These are phyloP conservation scores for Zosterops pallidus DNA, from an alignment of 2,113 vertebrate genomes.

Conservation along the genomic window DNA sequence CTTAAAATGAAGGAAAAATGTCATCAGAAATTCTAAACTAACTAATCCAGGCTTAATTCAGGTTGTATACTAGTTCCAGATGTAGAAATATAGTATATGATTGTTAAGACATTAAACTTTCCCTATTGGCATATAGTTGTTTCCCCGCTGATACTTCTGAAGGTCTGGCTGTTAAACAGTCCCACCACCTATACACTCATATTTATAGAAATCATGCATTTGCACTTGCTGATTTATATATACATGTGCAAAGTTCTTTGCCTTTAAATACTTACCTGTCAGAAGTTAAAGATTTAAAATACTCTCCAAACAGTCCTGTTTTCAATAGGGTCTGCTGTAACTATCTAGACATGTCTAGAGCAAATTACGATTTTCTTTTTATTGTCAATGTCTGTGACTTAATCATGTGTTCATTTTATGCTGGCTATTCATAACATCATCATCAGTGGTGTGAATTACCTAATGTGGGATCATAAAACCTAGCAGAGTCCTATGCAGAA, in stretches of 20 bases:
- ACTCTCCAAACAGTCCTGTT: background rate
- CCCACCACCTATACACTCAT: background rate
- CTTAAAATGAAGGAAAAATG: background rate
- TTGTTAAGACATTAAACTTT: background rate
- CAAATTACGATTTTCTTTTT: slow-evolving; percentile 49
- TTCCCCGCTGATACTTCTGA: background rate
- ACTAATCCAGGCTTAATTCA: background rate
- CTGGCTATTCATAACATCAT: background rate
- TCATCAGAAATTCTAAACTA: background rate
- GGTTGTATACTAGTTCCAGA: background rate
- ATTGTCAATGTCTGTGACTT: slow-evolving; percentile 46
- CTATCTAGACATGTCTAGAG: background rate
- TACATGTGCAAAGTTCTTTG: background rate
- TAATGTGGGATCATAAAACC: slow-evolving; percentile 45
- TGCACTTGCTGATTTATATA: background rate
- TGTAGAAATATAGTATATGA: background rate
- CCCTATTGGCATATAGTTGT: background rate
- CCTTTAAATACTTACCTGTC: background rate
- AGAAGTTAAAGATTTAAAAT: background rate
- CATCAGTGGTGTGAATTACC: slow-evolving; percentile 50
- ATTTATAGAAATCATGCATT: background rate
- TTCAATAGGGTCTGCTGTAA: slow-evolving; percentile 3
- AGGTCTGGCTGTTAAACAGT: background rate
- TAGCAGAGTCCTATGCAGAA: background rate
- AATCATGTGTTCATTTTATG: slow-evolving; percentile 62